Evolutionary conservation across 2,797 vertebrate genomes (phyloP), one percentile per base, ranked within the genome.

Genomic region (Eulemur rubriventer): DNA sequence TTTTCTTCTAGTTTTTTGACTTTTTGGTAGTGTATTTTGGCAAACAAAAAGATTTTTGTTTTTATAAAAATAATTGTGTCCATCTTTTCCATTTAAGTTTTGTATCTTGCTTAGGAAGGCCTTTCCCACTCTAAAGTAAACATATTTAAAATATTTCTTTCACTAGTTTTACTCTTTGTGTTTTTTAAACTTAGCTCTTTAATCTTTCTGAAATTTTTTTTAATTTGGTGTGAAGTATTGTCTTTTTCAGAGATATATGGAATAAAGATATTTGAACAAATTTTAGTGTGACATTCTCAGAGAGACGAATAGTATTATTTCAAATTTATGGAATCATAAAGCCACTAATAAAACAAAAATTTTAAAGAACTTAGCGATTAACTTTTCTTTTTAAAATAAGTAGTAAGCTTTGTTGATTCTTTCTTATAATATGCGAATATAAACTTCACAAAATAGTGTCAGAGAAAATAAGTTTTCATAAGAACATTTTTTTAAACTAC

Each of bases 251-350:
- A 83, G 52, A 94, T 43, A 48, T 43, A 65, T 65, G 61, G 38
- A 95, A 67, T 72, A 89, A 89, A 86, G 65, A 61, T 59, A 63
- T 26, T 85, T 94, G 52, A 94, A 70, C 2, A 41, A 67, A 83
- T 88, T 75, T 92, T 73, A 81, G 30, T 55, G 35, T 65, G 69
- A 70, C 28, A 70, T 84, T 97, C 94, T 96, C 72, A 78, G 80
- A 69, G 75, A 94, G 50, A 70, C 7, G 28, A 65, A 76, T 12
- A 73, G 8, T 85, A 57, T 69, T 67, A 89, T 93, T 96, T 94
- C 87, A 83, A 63, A 69, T 92, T 95, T 96, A 67, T 82, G 28
- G 46, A 90, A 33, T 70, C 43, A 94, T 48, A 73, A 94, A 92
- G 46, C 13, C 35, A 82, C 18, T 63, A 76, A 87, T 75, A 79